phyloP scores from a whole-genome alignment of 2,888 invertebrate species.

The Amphipoea oculea region DNA sequence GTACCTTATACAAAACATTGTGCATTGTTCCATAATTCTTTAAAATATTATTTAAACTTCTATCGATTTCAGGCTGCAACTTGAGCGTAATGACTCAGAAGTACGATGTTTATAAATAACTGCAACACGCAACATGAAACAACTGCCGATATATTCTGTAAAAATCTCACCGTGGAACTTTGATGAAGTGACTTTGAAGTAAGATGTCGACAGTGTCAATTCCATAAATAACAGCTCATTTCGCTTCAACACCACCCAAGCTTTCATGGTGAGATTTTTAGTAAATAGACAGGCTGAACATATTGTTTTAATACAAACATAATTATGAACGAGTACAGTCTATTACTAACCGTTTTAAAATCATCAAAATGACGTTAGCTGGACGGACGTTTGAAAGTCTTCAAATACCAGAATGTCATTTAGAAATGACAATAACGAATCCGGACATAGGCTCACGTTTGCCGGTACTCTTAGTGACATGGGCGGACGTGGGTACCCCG shows the following conservation, averaged over 20 bases:
- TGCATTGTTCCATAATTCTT: not conserved
- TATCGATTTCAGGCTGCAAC: not conserved
- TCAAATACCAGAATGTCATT: constrained; percentile 55
- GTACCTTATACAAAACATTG: not conserved
- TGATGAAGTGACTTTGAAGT: not conserved
- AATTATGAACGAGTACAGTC: not conserved
- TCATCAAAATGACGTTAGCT: not conserved
- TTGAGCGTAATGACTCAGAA: not conserved
- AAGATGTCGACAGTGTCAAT: not conserved
- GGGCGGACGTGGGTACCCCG: constrained; percentile 73
- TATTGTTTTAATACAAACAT: not conserved
- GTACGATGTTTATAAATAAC: not conserved
- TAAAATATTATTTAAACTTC: not conserved
- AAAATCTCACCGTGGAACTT: not conserved
- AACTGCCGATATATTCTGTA: not conserved
- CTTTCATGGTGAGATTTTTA: not conserved
- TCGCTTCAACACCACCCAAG: no score
- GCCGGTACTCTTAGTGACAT: constrained; percentile 70
- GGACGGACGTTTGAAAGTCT: constrained; percentile 12
- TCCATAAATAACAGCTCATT: not conserved
- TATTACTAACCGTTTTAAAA: not conserved
- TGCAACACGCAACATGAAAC: not conserved
- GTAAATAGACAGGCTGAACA: not conserved
- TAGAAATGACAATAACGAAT: constrained; percentile 60
- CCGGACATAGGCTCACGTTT: constrained; percentile 54